Base-by-base conservation (phyloP, 2,888 invertebrate species). In the Apamea monoglypha region DNA sequence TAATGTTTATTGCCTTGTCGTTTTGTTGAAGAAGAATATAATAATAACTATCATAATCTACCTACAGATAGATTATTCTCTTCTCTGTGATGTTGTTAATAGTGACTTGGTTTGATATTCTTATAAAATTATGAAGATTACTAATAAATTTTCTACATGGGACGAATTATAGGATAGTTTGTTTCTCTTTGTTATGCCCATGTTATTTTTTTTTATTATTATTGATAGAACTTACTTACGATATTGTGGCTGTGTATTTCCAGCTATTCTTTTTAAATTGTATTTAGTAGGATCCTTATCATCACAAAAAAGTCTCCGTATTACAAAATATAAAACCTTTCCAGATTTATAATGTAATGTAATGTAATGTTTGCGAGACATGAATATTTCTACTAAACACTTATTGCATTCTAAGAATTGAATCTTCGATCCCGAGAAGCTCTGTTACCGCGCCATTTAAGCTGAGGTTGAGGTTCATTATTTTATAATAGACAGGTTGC, bases 21-120 rank as follows among this genome's bases (percentile, higher is more conserved):
- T 80, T 69, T 72, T 80, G 12, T 29, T 84, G n/a, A 69, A 64
- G 8, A 44, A 40, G 59, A 84, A 63, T 63, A 63, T 36, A 59
- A 63, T 80, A 21, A 40, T 78, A 32, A 32, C 50, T n/a, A n/a
- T 53, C 0, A 56, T 56, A 16, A 21, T 47, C 47, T 47, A 14
- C 70, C n/a, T n/a, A n/a, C n/a, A n/a, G n/a, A n/a, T n/a, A n/a
- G n/a, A n/a, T n/a, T n/a, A n/a, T n/a, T 56, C 32, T 44, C 44
- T 63, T 32, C 59, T 59, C 50, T 5, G 47, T 18, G 2, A 64
- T 25, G 10, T 56, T 18, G 3, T 67, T n/a, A n/a, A 10, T 29
- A 7, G 21, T 29, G 25, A 76, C 8, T 25, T 18, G 8, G 4
- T 5, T 47, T 21, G 14, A 18, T 29, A 25, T 50, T 66, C 12